phyloP scores from a whole-genome alignment of 2,797 vertebrate genomes.

The Enteromius thamalakanensis region DNA sequence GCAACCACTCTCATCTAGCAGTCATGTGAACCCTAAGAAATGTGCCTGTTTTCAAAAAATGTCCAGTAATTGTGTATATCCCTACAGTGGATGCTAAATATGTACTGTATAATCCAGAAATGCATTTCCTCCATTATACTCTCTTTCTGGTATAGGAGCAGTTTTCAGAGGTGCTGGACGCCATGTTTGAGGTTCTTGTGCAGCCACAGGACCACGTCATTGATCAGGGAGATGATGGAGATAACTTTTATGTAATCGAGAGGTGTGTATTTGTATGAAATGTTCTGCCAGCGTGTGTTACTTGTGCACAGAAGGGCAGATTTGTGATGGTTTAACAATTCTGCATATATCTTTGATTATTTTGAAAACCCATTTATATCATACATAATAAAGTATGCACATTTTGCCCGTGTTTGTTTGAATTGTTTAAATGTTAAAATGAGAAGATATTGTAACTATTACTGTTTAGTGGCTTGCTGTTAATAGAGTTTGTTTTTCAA shows the following conservation, averaged over 20 bases:
- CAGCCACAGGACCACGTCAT: constrained; percentile 93
- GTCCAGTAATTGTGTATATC: not conserved
- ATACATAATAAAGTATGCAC: not conserved
- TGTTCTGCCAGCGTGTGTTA: not conserved
- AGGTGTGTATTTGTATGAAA: constrained; percentile 72
- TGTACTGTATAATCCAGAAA: not conserved
- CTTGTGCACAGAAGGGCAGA: not conserved
- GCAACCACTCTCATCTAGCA: no score
- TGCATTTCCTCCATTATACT: not conserved
- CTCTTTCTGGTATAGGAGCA: constrained; percentile 83
- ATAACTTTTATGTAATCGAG: constrained; percentile 98
- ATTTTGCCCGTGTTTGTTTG: not conserved
- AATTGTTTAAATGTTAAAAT: not conserved
- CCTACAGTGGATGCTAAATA: not conserved
- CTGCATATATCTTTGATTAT: not conserved
- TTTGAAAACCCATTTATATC: not conserved
- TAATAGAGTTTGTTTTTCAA: not conserved
- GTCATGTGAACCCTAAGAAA: not conserved
- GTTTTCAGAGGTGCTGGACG: constrained; percentile 95
- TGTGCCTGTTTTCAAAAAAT: not conserved
- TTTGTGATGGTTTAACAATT: not conserved
- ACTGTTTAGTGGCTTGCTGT: not conserved
- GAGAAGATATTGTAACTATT: not conserved
- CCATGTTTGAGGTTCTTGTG: constrained; percentile 95
- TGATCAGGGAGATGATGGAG: constrained; percentile 96